Base-by-base conservation (phyloP, 92 coral and sea anemone genomes). In the Porites divaricata region DNA sequence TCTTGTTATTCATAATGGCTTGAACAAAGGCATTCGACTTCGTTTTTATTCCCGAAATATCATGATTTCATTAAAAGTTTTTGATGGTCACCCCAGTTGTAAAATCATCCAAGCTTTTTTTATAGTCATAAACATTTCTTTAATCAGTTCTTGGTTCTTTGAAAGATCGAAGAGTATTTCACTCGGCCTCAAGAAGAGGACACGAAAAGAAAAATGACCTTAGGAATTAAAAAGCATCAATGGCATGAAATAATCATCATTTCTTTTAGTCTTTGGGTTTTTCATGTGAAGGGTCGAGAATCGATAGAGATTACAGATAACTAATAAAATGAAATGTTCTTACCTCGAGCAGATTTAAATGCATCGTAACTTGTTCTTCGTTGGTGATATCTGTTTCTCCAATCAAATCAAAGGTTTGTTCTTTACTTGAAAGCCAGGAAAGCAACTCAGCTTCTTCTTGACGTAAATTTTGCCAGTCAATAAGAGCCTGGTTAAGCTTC, bases 401-500 rank as follows among this genome's bases (percentile, higher is more conserved):
- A 12, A 86, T 70, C 41, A 85, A 76, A 62, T 84, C 81, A 52
- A 90, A 59, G 41, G 89, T 82, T 65, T 84, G 91, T 10, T 92
- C 93, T 75, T 91, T 92, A 51, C 83, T 89, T 23, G 86, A 85
- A 81, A 92, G 21, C 98, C 95, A 94, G 23, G 86, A 83, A 51
- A 89, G 57, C 51, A 92, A 14, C 4, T 54, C 63, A 23, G 26
- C 73, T 76, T 94, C 94, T 49, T 85, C 86, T 11, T 81, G 81
- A 0, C 92, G 94, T 20, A 90, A 86, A 72, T 88, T 82, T 67
- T 87, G 83, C 98, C 98, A 94, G 74, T 90, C 90, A 9, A 80
- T 16, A 0, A 92, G 78, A 48, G 89, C 91, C 66, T 88, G 89
- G 50, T 28, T 26, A 83, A 94, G 26, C 75, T 91, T 91, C 23